Base-by-base conservation (phyloP, 2,888 invertebrate species). In the Lepidocyrtinus sp. region DNA sequence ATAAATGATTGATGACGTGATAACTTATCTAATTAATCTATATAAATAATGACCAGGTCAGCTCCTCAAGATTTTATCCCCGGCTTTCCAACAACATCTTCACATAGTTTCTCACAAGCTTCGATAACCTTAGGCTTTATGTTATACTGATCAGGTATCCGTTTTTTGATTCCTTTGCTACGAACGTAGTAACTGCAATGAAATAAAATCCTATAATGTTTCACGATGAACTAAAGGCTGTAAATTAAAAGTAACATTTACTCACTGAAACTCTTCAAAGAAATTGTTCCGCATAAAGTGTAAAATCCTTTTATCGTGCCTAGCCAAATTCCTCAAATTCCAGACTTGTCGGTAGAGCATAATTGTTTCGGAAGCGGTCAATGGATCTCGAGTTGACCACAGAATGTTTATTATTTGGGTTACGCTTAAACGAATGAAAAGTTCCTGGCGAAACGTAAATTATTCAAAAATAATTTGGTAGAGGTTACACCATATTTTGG, bases 181-280 rank as follows among this genome's bases (percentile, higher is more conserved):
- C 72, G 77, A 2, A 84, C 80, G 64, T 83, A 85, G 78, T 86
- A 86, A 45, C 86, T 86, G 64, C 0, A 67, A 71, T 46, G 59
- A 63, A 21, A 67, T 63, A 62, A 0, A 71, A 15, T 21, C 12
- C 5, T 15, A 9, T 25, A 22, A 24, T 15, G 25, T 61, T 2
- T n/a, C n/a, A n/a, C n/a, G n/a, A n/a, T n/a, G n/a, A n/a, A n/a
- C n/a, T n/a, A n/a, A n/a, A n/a, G n/a, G n/a, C n/a, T n/a, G n/a
- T n/a, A n/a, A n/a, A n/a, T n/a, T n/a, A n/a, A n/a, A n/a, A n/a
- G n/a, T n/a, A n/a, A n/a, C n/a, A 22, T 46, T 26, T 17, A 73
- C 83, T 80, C 82, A 86, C 86, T 82, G 80, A 70, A 86, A 86
- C 67, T 86, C 86, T 71, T 86, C 86, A 36, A 73, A 83, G 75